Conservation (phyloP, 2,797 vertebrate species). For the Pseudochirops cupreus region DNA sequence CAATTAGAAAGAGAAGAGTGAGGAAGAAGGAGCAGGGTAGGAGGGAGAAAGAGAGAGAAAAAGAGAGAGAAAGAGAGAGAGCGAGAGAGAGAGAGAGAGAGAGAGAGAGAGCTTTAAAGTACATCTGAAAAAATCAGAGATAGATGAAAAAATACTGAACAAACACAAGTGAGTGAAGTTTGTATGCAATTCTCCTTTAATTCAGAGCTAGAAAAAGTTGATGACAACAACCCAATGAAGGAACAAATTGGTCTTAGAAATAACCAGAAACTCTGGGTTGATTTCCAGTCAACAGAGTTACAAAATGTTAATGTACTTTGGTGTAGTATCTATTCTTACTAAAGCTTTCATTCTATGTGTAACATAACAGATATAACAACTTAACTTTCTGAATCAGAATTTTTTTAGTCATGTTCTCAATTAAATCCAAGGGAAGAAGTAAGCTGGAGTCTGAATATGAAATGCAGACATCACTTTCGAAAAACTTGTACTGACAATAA, state of each 20-base stretch:
- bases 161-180: not conserved
- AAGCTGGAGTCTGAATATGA: not conserved
- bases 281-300: not conserved
- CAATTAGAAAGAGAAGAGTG: not conserved
- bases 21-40: too few relatives aligned
- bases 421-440: not conserved
- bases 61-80: too few relatives aligned
- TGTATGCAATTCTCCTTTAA: not conserved
- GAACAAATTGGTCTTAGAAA: not conserved
- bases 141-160: not conserved
- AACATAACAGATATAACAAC: not conserved
- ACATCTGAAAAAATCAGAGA: not conserved
- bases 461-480: not conserved
- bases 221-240: not conserved
- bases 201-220: not conserved
- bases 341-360: not conserved
- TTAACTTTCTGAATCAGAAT: not conserved
- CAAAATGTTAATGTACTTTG: not conserved
- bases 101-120: not conserved
- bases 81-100: too few relatives aligned
- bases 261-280: not conserved
- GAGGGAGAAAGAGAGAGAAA: too few relatives aligned
- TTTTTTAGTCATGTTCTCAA: not conserved
- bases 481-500: not conserved
- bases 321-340: not conserved